phyloP scores from a whole-genome alignment of 1,140 invertebrate species.

The Protaetia brevitarsis region DNA sequence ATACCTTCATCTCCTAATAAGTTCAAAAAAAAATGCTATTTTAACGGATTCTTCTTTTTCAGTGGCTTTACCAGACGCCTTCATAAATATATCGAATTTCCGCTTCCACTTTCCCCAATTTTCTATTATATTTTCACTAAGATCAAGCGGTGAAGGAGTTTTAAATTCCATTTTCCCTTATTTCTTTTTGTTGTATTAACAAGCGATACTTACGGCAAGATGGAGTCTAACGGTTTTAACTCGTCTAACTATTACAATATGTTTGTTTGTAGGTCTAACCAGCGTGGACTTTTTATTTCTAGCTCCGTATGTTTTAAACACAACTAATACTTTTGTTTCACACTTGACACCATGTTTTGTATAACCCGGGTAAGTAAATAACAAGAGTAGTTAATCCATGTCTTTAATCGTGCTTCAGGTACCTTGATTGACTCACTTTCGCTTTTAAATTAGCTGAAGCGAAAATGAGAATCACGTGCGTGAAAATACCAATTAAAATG shows the following conservation, averaged over 20 bases:
- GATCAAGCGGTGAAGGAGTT: background rate
- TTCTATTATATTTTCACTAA: background rate
- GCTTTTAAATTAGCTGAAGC: too few relatives aligned
- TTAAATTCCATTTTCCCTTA: background rate
- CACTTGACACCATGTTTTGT: background rate
- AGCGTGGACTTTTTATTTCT: background rate
- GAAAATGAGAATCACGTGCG: too few relatives aligned
- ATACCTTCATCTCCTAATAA: constrained; percentile 17
- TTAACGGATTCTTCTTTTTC: background rate
- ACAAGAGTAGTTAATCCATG: too few relatives aligned
- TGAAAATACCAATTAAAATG: too few relatives aligned
- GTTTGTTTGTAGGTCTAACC: background rate
- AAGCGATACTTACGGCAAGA: background rate
- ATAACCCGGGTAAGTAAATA: too few relatives aligned
- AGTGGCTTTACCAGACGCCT: background rate
- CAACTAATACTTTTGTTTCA: too few relatives aligned
- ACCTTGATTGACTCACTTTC: too few relatives aligned
- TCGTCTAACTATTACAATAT: too few relatives aligned
- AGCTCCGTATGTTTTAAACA: background rate
- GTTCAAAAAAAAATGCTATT: constrained; percentile 18
- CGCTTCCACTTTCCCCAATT: background rate
- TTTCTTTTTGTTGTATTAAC: background rate
- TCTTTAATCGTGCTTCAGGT: too few relatives aligned
- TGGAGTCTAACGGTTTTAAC: background rate
- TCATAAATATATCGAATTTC: background rate